Evolutionary conservation across 1,140 invertebrate genomes (phyloP), one percentile per base, ranked within the genome.

Genomic region (Formica exsecta): DNA sequence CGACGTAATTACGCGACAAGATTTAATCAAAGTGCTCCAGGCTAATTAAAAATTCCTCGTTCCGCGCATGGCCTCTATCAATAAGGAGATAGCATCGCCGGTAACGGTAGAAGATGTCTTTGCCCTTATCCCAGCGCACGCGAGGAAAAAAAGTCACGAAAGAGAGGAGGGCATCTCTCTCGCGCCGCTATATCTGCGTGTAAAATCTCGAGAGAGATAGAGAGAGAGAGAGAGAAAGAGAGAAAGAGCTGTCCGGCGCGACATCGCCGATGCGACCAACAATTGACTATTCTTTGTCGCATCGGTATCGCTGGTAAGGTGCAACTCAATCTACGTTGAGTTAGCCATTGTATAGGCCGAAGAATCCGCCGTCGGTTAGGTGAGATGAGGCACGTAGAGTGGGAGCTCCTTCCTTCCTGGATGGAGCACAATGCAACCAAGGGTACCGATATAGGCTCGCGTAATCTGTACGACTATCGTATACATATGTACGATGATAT

Each of bases 11-110:
- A 94, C 93, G 93, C 90, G 92, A 89, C 92, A 88, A 91, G 92
- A 94, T 94, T 94, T 92, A 93, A 94, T 94, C 93, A 92, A 86
- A 44, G 59, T 88, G 91, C 89, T 86, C 66, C 87, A 74, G 75
- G 89, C 87, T 92, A 91, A 94, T 94, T 93, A 94, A 94, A 94
- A 93, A 94, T 94, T 91, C 89, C 88, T 91, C 89, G 81, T 71
- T 87, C 84, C 81, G 65, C 76, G 65, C 41, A 71, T 84, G 71
- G 64, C 70, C 86, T 89, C 93, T 92, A 90, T 93, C 91, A 90
- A 92, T 92, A 88, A 89, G 66, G 68, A 93, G 92, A 93, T 93
- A 66, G 29, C 90, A 93, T 94, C 93, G 76, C 59, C 64, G 71
- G 80, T 93, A 93, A 93, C 93, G 92, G 92, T 91, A 92, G 91